Evolutionary conservation across 2,888 invertebrate species (phyloP).

Genomic region (Tetranychus truncatus): DNA sequence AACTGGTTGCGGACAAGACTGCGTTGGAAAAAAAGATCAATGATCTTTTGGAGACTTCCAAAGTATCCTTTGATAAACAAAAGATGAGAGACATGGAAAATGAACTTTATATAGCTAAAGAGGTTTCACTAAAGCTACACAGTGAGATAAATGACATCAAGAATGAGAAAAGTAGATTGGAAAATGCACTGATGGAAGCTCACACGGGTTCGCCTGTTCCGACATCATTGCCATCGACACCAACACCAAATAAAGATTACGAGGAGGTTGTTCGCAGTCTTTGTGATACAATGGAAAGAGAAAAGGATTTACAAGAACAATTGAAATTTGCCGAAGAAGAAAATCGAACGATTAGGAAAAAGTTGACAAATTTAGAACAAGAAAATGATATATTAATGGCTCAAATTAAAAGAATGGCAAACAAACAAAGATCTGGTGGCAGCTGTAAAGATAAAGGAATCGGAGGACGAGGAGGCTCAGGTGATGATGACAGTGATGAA

Average conservation of each 20-base stretch:
- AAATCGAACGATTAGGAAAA: constrained; percentile 62
- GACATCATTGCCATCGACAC: background rate
- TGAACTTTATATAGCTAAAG: constrained; percentile 60
- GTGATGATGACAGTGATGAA: constrained; percentile 48
- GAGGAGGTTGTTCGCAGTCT: constrained; percentile 59
- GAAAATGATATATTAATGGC: constrained; percentile 87
- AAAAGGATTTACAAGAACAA: constrained; percentile 81
- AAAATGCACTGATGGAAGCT: constrained; percentile 19
- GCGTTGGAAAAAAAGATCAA: constrained; percentile 38
- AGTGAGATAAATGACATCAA: constrained; percentile 50
- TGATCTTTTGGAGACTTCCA: constrained; percentile 31
- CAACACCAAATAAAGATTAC: constrained; percentile 20
- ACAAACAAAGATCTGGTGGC: constrained; percentile 9
- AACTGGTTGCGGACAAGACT: constrained; percentile 37
- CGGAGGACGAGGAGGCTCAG: constrained; percentile 15
- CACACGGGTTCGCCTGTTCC: background rate
- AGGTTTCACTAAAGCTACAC: constrained; percentile 44
- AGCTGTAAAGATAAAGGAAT: background rate
- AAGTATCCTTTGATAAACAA: constrained; percentile 44
- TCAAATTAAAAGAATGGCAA: constrained; percentile 87
- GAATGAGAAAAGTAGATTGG: constrained; percentile 37
- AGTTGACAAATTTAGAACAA: constrained; percentile 76
- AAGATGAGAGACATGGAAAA: constrained; percentile 59
- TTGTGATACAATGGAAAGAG: constrained; percentile 75
- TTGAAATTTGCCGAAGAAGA: constrained; percentile 80